Conservation (phyloP, 2,888 invertebrate genomes). For the Hetaerina titia region DNA sequence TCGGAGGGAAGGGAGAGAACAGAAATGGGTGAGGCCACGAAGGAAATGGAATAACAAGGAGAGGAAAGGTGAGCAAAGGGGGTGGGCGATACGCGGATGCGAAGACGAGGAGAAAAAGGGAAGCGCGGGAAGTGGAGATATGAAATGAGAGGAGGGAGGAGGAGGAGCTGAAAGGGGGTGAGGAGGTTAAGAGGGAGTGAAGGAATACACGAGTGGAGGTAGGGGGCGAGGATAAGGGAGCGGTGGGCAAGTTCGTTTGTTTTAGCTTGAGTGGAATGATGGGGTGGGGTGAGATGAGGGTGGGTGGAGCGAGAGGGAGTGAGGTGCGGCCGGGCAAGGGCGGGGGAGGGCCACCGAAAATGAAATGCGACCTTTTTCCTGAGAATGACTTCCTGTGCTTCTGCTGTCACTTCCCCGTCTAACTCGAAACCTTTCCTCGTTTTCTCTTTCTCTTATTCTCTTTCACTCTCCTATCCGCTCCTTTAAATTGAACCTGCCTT, state of each 20-base stretch:
- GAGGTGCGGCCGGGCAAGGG: not conserved
- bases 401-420: conserved; percentile 1
- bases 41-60: not conserved
- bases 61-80: not conserved
- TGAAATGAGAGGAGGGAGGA: not conserved
- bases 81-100: not conserved
- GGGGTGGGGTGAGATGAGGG: not conserved
- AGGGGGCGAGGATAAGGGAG: no score
- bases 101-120: not conserved
- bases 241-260: no score
- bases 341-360: not conserved
- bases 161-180: not conserved
- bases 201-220: not conserved
- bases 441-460: not conserved
- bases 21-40: no score
- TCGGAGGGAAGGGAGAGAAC: not conserved
- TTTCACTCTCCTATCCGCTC: not conserved
- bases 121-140: not conserved
- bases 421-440: not conserved
- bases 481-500: not conserved
- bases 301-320: not conserved
- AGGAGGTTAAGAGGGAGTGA: not conserved
- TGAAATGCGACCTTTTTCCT: conserved; percentile 32
- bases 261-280: no score
- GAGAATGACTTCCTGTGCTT: conserved; percentile 25